These are phyloP conservation scores for Oncorhynchus nerka DNA, from an alignment of 2,113 vertebrate species.

Conservation along the genomic window DNA sequence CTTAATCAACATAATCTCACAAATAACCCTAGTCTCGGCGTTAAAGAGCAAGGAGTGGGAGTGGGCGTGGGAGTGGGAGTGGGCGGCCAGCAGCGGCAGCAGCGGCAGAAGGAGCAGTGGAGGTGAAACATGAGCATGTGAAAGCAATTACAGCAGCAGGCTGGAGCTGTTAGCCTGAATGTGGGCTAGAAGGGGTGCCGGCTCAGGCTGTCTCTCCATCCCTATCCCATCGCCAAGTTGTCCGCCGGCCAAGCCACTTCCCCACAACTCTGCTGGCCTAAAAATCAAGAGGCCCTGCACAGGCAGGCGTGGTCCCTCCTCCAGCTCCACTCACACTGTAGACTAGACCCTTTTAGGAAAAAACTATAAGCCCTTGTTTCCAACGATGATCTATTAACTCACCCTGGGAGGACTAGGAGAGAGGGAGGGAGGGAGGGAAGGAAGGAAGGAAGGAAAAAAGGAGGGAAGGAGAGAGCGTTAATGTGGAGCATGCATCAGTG, in stretches of 20 bases:
- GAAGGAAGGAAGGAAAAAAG: no score
- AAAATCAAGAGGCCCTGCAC: no score
- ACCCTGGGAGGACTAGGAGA: slow-evolving; percentile 13
- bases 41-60: not conserved
- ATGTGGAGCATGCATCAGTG: slow-evolving; percentile 41
- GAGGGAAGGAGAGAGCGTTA: no score
- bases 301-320: not conserved
- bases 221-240: slow-evolving; percentile 7
- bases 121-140: slow-evolving; percentile 64
- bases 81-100: slow-evolving; percentile 20
- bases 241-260: slow-evolving; percentile 13
- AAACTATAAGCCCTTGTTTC: not conserved
- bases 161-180: slow-evolving; percentile 2
- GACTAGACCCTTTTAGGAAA: no score
- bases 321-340: not conserved
- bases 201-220: not conserved
- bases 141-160: slow-evolving; percentile 60
- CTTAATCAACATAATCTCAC: slow-evolving; percentile 28
- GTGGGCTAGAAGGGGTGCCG: slow-evolving; percentile 6
- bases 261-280: slow-evolving; percentile 19
- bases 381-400: slow-evolving; percentile 12
- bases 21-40: slow-evolving; percentile 1
- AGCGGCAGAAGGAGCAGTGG: slow-evolving; percentile 8
- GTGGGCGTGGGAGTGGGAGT: slow-evolving; percentile 8
- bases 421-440: slow-evolving; percentile 1